Evolutionary conservation across 2,888 invertebrate genomes (phyloP).

Genomic region (Mimachlamys varia): DNA sequence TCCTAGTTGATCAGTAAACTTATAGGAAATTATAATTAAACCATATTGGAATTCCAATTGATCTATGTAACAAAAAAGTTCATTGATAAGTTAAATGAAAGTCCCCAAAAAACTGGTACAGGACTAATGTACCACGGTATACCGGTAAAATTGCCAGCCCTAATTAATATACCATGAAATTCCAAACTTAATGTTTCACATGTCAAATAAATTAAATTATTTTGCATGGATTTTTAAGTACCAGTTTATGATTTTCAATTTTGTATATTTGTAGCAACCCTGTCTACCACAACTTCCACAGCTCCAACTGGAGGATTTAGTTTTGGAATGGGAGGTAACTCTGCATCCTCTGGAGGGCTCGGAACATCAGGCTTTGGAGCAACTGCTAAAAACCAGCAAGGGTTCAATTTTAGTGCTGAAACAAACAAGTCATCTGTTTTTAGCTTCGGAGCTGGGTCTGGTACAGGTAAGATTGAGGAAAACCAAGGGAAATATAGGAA

Average conservation of each 20-base stretch:
- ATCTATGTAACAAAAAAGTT: too few species aligned
- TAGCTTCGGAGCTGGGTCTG: neutral
- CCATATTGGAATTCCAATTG: too few species aligned
- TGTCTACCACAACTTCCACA: neutral
- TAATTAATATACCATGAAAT: too few species aligned
- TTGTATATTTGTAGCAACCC: neutral
- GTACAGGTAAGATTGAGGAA: neutral
- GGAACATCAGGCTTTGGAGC: neutral
- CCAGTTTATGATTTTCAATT: neutral
- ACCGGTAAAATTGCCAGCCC: too few species aligned
- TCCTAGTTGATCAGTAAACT: too few species aligned
- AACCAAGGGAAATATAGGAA: too few species aligned
- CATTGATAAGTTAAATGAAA: too few species aligned
- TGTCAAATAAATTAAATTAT: neutral
- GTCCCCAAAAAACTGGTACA: too few species aligned
- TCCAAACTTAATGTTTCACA: too few species aligned
- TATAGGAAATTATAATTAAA: too few species aligned
- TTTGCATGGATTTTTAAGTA: neutral
- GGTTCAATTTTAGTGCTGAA: neutral
- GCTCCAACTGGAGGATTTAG: neutral
- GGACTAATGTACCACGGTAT: too few species aligned
- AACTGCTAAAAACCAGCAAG: neutral
- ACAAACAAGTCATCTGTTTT: constrained; percentile 4
- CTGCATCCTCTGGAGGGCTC: neutral
- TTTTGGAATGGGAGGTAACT: constrained; percentile 28